Percentiles rank a stretch among this genome's conserved stretches.
Evolutionary conservation across 2,888 invertebrate species (phyloP).

Genomic region (Diaprepes abbreviatus): DNA sequence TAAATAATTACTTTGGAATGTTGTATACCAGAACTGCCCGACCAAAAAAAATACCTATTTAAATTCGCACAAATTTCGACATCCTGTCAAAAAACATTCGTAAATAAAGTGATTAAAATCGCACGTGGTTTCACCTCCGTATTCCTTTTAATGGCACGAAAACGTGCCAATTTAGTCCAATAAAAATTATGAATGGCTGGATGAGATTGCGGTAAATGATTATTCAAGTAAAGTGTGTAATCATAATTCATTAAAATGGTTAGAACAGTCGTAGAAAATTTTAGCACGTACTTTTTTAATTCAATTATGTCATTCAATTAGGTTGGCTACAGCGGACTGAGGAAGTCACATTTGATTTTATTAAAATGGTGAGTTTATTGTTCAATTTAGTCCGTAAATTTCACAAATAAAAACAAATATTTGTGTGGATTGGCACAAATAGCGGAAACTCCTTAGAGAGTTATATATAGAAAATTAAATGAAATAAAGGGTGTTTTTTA

Average conservation of each 20-base stretch:
- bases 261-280: constrained; percentile 1
- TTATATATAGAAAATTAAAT: too few species aligned
- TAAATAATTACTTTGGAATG: too few species aligned
- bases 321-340: not conserved
- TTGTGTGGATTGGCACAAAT: too few species aligned
- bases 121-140: not conserved
- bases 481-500: too few species aligned
- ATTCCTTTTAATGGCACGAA: not conserved
- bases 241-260: constrained; percentile 7
- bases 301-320: constrained; percentile 16
- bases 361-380: too few species aligned
- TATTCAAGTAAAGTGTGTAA: not conserved
- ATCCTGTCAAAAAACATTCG: not conserved
- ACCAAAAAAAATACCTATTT: too few species aligned
- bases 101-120: not conserved
- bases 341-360: not conserved
- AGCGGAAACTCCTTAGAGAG: too few species aligned
- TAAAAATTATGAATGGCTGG: not conserved
- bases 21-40: too few species aligned
- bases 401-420: too few species aligned
- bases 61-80: too few species aligned
- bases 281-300: constrained; percentile 18
- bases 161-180: not conserved
- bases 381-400: too few species aligned
- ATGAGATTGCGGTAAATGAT: not conserved